These are phyloP conservation scores for Ceryle rudis DNA, from an alignment of 2,797 vertebrate genomes.

Conservation along the genomic window DNA sequence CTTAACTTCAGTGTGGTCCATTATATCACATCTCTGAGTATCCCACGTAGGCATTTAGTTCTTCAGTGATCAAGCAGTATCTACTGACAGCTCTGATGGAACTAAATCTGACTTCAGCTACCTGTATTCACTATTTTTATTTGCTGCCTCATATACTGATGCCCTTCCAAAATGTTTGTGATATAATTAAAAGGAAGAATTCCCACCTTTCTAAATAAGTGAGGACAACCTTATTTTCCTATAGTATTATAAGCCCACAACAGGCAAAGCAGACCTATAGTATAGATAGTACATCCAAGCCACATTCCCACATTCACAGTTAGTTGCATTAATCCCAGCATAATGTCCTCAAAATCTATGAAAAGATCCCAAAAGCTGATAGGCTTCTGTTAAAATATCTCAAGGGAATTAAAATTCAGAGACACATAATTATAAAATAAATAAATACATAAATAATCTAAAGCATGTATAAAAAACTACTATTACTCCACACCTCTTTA, in stretches of 20 bases:
- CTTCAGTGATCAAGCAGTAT: not conserved
- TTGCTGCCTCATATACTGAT: not conserved
- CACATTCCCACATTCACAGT: fast-evolving
- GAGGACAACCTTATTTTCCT: not conserved
- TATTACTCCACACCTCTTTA: not conserved
- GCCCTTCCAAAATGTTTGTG: not conserved
- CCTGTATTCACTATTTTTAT: not conserved
- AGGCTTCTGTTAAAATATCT: not conserved
- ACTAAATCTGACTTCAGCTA: not conserved
- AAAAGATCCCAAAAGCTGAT: not conserved
- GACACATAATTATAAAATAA: not conserved
- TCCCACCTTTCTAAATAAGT: not conserved
- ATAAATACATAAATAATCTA: not conserved
- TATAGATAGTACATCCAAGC: not conserved
- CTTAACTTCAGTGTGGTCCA: not conserved
- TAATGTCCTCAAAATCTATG: not conserved
- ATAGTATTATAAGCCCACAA: not conserved
- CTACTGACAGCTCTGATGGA: not conserved
- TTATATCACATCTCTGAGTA: not conserved
- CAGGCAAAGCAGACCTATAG: not conserved
- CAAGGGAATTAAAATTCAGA: not conserved
- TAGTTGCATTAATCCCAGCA: not conserved
- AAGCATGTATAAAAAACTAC: not conserved
- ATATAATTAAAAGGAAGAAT: not conserved
- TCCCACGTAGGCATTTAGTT: not conserved